These are phyloP conservation scores for Bombus polaris DNA, from an alignment of 1,140 invertebrate species.

Conservation along the genomic window DNA sequence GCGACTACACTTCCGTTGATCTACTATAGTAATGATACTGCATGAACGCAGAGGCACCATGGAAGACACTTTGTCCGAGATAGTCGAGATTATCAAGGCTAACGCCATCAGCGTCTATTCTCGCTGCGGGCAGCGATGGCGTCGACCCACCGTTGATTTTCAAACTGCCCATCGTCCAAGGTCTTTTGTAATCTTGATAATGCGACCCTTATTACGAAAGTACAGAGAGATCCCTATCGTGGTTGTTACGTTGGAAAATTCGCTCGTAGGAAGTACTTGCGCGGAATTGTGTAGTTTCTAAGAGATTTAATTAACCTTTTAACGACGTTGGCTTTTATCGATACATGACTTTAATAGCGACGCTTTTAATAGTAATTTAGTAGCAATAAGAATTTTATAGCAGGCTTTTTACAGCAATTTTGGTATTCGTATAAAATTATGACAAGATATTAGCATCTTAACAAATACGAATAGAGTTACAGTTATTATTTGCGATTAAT, in stretches of 20 bases:
- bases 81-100: slow-evolving; percentile 4
- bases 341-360: not conserved
- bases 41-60: not conserved
- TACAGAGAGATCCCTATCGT: not conserved
- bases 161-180: not conserved
- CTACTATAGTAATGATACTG: slow-evolving; percentile 44
- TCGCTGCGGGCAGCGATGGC: slow-evolving; percentile 7
- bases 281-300: not conserved
- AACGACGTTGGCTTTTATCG: not conserved
- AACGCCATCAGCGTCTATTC: not conserved
- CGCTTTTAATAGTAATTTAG: not conserved
- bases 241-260: not conserved
- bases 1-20: slow-evolving; percentile 39
- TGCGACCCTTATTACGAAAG: not conserved
- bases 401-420: too few relatives aligned
- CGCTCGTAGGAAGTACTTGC: not conserved
- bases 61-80: slow-evolving; percentile 10
- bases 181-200: not conserved
- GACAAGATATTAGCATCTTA: not conserved
- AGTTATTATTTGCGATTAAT: too few relatives aligned
- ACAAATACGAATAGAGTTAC: not conserved
- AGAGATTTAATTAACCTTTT: not conserved
- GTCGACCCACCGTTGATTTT: not conserved
- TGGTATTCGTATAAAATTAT: too few relatives aligned
- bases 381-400: too few relatives aligned